Conservation (phyloP, 2,888 invertebrate species). For the Icerya purchasi region DNA sequence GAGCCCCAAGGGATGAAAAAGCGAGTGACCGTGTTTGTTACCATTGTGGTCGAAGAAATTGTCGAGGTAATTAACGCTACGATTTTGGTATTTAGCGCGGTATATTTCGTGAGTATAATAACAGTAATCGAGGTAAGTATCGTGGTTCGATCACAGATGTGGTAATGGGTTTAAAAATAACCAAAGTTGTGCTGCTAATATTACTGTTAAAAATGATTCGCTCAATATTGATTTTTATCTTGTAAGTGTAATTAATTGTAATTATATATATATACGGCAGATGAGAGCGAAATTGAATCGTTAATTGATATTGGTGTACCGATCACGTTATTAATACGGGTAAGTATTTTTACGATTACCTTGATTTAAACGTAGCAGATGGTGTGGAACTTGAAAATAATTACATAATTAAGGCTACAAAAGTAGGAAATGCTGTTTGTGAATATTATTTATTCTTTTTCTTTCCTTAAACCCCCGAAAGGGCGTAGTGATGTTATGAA, state of each 20-base stretch:
- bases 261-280: not conserved
- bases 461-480: no score
- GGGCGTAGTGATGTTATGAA: no score
- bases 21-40: not conserved
- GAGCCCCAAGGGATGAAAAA: not conserved
- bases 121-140: no score
- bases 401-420: conserved; percentile 13
- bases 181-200: no score
- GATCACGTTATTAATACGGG: conserved; percentile 15
- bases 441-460: no score
- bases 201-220: no score
- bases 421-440: conserved; percentile 8
- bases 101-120: no score
- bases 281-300: conserved; percentile 7
- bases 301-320: conserved; percentile 16
- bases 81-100: no score
- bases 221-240: no score
- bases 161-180: no score
- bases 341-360: conserved; percentile 11
- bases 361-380: conserved; percentile 14
- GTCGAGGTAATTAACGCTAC: not conserved
- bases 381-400: conserved; percentile 15
- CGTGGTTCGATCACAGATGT: no score
- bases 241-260: no score
- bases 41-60: not conserved